These are phyloP conservation scores for Phalangium opilio DNA, from an alignment of 2,888 invertebrate genomes.

Conservation along the genomic window DNA sequence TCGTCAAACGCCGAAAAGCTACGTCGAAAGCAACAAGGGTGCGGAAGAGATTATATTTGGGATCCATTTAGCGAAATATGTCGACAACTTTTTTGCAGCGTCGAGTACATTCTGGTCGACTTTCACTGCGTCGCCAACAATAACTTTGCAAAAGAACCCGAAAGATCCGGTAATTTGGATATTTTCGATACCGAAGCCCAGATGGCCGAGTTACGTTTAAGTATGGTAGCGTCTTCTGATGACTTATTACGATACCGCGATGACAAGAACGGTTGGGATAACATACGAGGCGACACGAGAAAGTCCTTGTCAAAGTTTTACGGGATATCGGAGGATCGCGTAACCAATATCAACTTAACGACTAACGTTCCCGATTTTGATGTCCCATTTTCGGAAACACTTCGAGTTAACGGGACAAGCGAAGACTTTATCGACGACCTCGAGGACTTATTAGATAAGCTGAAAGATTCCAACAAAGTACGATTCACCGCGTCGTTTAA, in stretches of 20 bases:
- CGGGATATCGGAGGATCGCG: background rate
- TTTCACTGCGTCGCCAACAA: constrained; percentile 15
- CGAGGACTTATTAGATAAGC: background rate
- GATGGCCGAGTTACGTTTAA: constrained; percentile 7
- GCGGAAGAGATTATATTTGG: constrained; percentile 14
- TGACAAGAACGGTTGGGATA: background rate
- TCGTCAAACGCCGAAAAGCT: constrained; percentile 12
- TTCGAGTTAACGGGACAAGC: too few relatives aligned
- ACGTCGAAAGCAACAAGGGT: constrained; percentile 6
- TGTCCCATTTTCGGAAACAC: background rate
- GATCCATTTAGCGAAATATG: constrained; percentile 19
- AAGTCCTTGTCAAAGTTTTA: background rate
- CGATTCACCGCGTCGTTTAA: constrained; percentile 9
- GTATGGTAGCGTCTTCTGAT: constrained; percentile 6
- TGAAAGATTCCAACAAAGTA: constrained; percentile 7
- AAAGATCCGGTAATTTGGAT: background rate
- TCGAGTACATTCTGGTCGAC: constrained; percentile 15
- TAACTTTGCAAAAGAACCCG: background rate
- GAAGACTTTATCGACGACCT: too few relatives aligned
- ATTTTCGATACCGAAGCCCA: constrained; percentile 1
- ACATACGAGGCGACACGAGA: background rate
- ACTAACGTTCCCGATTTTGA: background rate
- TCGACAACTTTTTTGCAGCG: constrained; percentile 17
- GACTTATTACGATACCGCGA: constrained; percentile 5
- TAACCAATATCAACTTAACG: background rate